Conservation (phyloP, 2,113 vertebrate species). For the Oceanodroma tethys region DNA sequence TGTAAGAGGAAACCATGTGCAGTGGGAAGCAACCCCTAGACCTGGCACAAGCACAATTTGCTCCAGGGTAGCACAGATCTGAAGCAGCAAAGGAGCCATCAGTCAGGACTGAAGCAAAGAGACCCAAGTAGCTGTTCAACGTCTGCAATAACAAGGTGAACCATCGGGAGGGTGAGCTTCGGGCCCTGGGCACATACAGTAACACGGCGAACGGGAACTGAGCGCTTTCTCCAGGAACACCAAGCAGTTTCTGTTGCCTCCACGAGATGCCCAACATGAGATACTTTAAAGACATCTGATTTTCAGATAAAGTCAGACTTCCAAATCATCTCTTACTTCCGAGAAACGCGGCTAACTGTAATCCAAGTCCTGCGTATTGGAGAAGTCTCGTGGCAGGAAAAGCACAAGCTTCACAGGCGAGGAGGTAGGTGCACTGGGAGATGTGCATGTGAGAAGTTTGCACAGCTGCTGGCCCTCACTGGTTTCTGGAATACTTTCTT, state of each 20-base stretch:
- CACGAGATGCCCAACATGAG: background rate
- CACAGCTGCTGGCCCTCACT: constrained; percentile 39
- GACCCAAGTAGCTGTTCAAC: background rate
- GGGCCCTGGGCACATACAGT: background rate
- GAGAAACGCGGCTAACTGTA: background rate
- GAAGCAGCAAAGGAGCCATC: background rate
- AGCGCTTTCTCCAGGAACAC: background rate
- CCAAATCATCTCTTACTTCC: background rate
- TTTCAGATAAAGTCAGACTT: background rate
- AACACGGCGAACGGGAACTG: background rate
- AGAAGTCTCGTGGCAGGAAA: background rate
- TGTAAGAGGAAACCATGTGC: background rate
- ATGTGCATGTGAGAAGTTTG: background rate
- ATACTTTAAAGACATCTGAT: background rate
- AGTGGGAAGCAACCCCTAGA: background rate
- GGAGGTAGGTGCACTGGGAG: background rate
- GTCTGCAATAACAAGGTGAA: background rate
- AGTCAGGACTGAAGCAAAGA: background rate
- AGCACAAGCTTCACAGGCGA: background rate
- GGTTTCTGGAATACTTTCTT: background rate
- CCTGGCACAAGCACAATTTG: background rate
- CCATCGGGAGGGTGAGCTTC: background rate
- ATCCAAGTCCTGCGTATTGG: background rate
- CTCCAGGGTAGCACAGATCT: background rate
- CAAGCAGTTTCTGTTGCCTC: background rate